Evolutionary conservation across 2,888 invertebrate genomes (phyloP), one percentile per base, ranked within the genome.

Genomic region (Sarcophaga carnaria): DNA sequence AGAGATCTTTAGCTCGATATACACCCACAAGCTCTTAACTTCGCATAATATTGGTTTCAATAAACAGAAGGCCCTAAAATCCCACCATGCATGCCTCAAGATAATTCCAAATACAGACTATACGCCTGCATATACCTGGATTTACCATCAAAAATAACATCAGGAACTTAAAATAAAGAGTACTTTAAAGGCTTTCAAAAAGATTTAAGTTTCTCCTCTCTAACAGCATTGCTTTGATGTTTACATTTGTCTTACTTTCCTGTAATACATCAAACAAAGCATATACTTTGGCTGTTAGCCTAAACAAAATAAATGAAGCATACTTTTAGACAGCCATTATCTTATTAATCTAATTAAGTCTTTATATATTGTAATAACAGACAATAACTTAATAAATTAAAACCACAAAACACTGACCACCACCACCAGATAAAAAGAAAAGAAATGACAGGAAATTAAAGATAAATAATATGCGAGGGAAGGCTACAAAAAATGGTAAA

Each of bases 301-400:
- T 54, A 10, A 14, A 54, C 54, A 54, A 14, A 37, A 54, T 17
- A 54, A 12, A 54, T 14, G 54, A 12, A 14, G 54, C 54, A 54
- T 54, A 54, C 54, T 17, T 54, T 54, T 14, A 54, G 54, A 14
- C 54, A 54, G 12, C 54, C 54, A 54, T 54, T 54, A 54, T 14
- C n/a, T 62, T 71, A 59, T 64, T 64, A 63, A 75, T 63, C 8
- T 37, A 49, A 64, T 49, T 71, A 59, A 59, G 70, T 59, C 54
- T 27, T 71, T 59, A 17, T 59, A 17, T 27, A 59, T 69, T 17
- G 12, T 69, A 22, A 37, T 37, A 37, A 10, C 37, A 22, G 54
- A 54, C 54, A 47, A 6, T 17, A 54, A 10, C 70, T 71, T 71
- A 71, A 71, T 71, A 59, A 71, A 71, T 54, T 59, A 71, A 71